These are phyloP conservation scores for Zygothrica quintamaculata DNA, from an alignment of 2,888 invertebrate genomes.

Conservation along the genomic window DNA sequence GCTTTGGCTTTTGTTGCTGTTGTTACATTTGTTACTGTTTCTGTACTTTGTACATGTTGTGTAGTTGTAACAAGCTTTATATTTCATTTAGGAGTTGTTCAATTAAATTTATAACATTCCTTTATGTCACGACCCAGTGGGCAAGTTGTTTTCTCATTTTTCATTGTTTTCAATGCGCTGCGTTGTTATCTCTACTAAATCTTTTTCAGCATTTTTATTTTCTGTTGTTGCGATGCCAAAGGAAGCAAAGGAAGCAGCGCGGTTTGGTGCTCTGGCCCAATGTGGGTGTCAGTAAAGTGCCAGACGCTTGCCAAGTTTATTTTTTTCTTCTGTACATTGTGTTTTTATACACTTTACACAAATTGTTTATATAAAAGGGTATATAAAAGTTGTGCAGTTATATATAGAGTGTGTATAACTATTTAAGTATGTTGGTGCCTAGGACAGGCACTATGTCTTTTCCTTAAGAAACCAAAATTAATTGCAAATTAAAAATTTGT, in stretches of 20 bases:
- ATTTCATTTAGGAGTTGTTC: slow-evolving; percentile 62
- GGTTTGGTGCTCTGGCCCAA: not conserved
- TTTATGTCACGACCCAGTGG: slow-evolving; percentile 31
- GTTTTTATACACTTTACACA: slow-evolving; percentile 8
- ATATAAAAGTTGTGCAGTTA: no score
- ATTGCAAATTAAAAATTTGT: no score
- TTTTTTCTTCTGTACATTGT: slow-evolving; percentile 19
- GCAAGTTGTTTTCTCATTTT: slow-evolving; percentile 16
- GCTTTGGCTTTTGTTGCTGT: no score
- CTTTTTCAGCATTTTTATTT: slow-evolving; percentile 17
- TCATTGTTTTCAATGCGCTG: slow-evolving; percentile 45
- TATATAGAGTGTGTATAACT: no score
- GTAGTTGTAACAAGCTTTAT: slow-evolving; percentile 35
- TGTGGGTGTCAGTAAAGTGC: slow-evolving; percentile 2
- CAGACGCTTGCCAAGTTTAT: slow-evolving; percentile 34
- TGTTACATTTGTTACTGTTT: slow-evolving; percentile 20
- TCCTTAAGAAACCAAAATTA: no score
- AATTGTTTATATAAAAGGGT: no score
- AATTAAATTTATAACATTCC: slow-evolving; percentile 62
- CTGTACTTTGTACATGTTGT: slow-evolving; percentile 4
- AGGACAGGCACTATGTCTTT: no score
- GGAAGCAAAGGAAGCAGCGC: no score
- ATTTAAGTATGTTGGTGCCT: no score
- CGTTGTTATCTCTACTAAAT: slow-evolving; percentile 47
- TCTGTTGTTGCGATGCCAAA: no score